Percentiles rank a stretch among this genome's conserved stretches.
phyloP scores from a whole-genome alignment of 2,888 invertebrate species.

The Dryobotodes eremita region DNA sequence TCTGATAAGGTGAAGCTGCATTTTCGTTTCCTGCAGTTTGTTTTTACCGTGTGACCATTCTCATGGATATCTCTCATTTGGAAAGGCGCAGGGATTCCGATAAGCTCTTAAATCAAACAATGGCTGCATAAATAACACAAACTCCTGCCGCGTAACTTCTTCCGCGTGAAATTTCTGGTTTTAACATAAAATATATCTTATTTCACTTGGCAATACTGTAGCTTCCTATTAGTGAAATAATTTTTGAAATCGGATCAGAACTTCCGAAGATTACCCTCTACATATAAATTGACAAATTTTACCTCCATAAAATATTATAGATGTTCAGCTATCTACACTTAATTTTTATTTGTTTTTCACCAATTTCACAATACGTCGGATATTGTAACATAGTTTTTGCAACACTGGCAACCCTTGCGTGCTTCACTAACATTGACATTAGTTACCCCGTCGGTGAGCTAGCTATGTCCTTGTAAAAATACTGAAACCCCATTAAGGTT shows the following conservation, averaged over 20 bases:
- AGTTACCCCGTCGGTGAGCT: constrained; percentile 22
- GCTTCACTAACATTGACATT: constrained; percentile 42
- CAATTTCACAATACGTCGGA: constrained; percentile 10
- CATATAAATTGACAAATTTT: too few relatives aligned
- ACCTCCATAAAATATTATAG: too few relatives aligned
- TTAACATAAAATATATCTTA: too few relatives aligned
- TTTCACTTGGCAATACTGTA: too few relatives aligned
- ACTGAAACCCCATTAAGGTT: constrained; percentile 31
- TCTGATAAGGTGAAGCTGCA: too few relatives aligned
- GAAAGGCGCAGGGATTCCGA: not conserved
- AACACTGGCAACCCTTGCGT: constrained; percentile 48
- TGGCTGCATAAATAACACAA: not conserved
- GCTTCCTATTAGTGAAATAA: not conserved
- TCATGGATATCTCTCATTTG: not conserved
- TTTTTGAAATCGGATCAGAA: not conserved
- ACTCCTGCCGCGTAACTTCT: not conserved
- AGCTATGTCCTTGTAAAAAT: constrained; percentile 50
- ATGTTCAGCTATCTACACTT: not conserved
- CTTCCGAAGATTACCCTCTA: not conserved
- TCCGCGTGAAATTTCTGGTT: too few relatives aligned
- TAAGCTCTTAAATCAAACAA: too few relatives aligned
- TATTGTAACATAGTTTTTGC: constrained; percentile 21
- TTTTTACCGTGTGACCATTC: not conserved
- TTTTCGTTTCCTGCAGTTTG: not conserved
- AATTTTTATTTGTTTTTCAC: constrained; percentile 17